Evolutionary conservation across 2,113 vertebrate species (phyloP).

Genomic region (Strix uralensis): DNA sequence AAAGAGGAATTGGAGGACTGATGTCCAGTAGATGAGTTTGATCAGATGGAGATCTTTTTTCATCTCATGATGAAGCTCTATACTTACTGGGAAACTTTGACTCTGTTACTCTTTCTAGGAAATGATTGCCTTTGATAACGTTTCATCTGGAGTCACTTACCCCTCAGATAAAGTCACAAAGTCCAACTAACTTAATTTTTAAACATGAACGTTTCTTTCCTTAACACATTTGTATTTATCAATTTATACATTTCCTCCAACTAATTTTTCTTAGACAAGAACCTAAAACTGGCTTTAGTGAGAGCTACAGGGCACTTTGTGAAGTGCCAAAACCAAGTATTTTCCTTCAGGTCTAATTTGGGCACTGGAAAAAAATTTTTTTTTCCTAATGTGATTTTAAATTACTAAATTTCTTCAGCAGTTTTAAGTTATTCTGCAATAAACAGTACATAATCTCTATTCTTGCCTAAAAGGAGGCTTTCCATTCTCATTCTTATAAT

Average conservation of each 20-base stretch:
- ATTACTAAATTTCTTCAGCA: neutral
- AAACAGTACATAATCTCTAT: neutral
- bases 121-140: conserved; percentile 43
- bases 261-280: conserved; percentile 29
- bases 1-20: neutral
- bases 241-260: conserved; percentile 34
- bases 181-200: conserved; percentile 46
- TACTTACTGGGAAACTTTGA: neutral
- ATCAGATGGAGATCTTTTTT: neutral
- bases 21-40: neutral
- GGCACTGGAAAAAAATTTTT: neutral
- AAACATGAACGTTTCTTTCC: conserved; percentile 18
- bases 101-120: neutral
- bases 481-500: neutral
- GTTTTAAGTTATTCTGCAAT: neutral
- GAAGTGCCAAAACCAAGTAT: neutral
- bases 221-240: conserved; percentile 44
- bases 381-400: neutral
- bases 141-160: conserved; percentile 48
- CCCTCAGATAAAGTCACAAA: conserved; percentile 43
- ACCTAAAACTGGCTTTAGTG: neutral
- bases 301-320: neutral
- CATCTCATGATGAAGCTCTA: neutral
- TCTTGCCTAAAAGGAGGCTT: neutral
- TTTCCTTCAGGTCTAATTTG: neutral